phyloP scores from a whole-genome alignment of 2,113 vertebrate genomes.

The Pyxicephalus adspersus region DNA sequence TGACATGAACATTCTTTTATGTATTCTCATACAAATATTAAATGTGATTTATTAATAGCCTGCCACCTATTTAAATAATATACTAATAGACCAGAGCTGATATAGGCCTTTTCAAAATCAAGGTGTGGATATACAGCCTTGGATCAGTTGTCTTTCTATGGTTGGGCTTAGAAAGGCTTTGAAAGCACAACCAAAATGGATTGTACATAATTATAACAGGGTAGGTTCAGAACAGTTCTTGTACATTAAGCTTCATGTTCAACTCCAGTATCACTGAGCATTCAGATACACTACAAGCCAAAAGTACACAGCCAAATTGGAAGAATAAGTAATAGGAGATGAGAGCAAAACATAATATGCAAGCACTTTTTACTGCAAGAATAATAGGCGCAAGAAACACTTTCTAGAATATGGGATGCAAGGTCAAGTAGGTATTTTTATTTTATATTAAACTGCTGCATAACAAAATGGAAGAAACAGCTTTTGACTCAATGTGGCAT shows the following conservation, averaged over 20 bases:
- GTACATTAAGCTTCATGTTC: constrained; percentile 16
- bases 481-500: constrained; percentile 43
- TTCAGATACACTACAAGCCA: constrained; percentile 6
- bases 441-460: constrained; percentile 25
- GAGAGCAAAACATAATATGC: neutral
- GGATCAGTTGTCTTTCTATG: too few species aligned
- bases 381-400: constrained; percentile 19
- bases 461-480: constrained; percentile 35
- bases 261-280: constrained; percentile 9
- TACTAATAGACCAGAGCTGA: too few species aligned
- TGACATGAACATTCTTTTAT: too few species aligned
- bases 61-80: too few species aligned
- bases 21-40: too few species aligned
- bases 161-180: too few species aligned
- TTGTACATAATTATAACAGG: too few species aligned
- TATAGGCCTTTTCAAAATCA: too few species aligned
- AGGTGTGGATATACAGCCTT: too few species aligned
- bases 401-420: constrained; percentile 7
- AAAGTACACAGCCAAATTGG: constrained; percentile 3
- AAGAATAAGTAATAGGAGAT: constrained; percentile 13
- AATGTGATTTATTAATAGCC: too few species aligned
- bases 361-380: neutral
- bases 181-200: too few species aligned
- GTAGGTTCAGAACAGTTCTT: constrained; percentile 15
- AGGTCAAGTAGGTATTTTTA: constrained; percentile 44